Base-by-base conservation (phyloP, 2,888 invertebrate species). In the Sialis lutaria region DNA sequence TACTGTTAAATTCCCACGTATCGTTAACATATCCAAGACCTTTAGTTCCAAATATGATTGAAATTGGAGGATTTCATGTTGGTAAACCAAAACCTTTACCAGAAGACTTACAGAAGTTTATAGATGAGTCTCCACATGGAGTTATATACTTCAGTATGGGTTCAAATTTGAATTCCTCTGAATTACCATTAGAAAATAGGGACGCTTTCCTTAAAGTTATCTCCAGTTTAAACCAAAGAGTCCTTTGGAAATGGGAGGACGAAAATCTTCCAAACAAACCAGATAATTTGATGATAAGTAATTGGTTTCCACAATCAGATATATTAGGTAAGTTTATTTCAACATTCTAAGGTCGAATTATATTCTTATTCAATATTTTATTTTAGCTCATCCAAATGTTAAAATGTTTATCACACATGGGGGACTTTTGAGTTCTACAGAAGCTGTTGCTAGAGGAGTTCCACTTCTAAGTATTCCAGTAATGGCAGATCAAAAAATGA, bases 381-480 rank as follows among this genome's bases (percentile, higher is more conserved):
- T 10, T 9, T 10, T 52, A 70, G 69, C 66, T 2, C 72, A 75
- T 57, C 60, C 61, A 2, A 70, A 69, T 42, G 64, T 72, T 2
- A 65, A 63, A 49, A 55, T 70, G 1, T 73, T 75, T 50, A 68
- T 75, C 49, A 72, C 71, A n/a, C 69, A 73, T 53, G 74, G 72
- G 30, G 75, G 74, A 0, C 60, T 72, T 40, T 64, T 74, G 54
- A 71, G 72, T 48, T 60, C 68, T 10, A 67, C 69, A 52, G 75
- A 74, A 54, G 64, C 72, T 1, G 62, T 69, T 22, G 60, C 63
- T 46, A 63, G 63, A 34, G 61, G 60, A 13, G 67, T 64, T 40
- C 67, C 69, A 8, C 58, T 71, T 40, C 56, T 72, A 46, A 67
- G 68, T 40, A 63, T 72, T 51, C 70, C 71, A 39, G 59, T 71